Evolutionary conservation across 2,113 vertebrate genomes (phyloP).

Genomic region (Australoheros scitulus): DNA sequence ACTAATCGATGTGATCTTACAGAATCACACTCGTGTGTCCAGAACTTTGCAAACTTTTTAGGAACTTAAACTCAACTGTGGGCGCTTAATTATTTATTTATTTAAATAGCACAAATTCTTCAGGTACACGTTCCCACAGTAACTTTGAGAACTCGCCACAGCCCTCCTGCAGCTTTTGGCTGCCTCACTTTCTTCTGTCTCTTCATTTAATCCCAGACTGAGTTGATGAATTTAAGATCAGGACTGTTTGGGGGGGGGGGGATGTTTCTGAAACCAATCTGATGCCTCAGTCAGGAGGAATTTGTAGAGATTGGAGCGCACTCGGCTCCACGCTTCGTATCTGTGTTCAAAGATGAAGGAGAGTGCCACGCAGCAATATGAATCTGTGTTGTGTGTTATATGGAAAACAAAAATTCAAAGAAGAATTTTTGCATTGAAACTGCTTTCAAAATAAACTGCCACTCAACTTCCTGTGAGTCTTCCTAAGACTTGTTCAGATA

Average conservation of each 20-base stretch:
- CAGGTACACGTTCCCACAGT: background rate
- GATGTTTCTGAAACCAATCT: background rate
- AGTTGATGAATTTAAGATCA: constrained; percentile 1
- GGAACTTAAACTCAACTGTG: background rate
- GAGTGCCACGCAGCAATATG: background rate
- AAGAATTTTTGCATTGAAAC: constrained; percentile 24
- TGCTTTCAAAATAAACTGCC: constrained; percentile 60
- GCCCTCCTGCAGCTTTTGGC: constrained; percentile 4
- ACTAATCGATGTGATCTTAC: too few species aligned
- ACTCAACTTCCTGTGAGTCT: constrained; percentile 29
- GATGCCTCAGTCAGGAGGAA: background rate
- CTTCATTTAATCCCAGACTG: constrained; percentile 3
- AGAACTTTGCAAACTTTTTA: background rate
- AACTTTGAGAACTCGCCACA: background rate
- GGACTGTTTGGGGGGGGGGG: background rate
- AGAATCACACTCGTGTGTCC: too few species aligned
- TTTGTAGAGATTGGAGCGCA: background rate
- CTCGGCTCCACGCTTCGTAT: background rate
- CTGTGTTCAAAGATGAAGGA: background rate
- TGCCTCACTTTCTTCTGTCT: background rate
- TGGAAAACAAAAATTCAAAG: constrained; percentile 1
- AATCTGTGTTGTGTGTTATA: background rate
- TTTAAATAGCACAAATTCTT: background rate
- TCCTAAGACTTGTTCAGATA: constrained; percentile 39
- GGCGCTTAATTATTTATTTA: background rate